phyloP scores from a whole-genome alignment of 2,888 invertebrate species.

The Clostera curtula region DNA sequence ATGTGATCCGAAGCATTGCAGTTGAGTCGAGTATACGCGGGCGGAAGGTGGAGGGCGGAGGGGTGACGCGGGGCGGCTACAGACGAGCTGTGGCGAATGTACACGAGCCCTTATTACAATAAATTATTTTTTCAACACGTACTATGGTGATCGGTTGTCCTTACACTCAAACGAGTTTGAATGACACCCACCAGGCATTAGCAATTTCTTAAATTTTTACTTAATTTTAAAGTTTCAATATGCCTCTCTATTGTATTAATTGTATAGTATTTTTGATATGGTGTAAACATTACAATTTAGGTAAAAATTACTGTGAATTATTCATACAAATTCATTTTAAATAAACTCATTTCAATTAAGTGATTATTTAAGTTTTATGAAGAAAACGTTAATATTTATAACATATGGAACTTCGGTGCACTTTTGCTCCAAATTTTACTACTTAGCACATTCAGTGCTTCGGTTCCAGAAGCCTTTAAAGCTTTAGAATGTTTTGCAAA shows the following conservation, averaged over 20 bases:
- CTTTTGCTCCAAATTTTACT: slow-evolving; percentile 20
- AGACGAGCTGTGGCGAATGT: slow-evolving; percentile 70
- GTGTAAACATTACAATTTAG: not conserved
- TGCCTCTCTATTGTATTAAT: not conserved
- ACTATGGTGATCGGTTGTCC: slow-evolving; percentile 56
- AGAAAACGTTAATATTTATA: too few species aligned
- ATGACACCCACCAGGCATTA: slow-evolving; percentile 50
- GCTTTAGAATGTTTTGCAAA: slow-evolving; percentile 37
- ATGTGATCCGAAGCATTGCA: slow-evolving; percentile 63
- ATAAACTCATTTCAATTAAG: too few species aligned
- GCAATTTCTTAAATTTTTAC: slow-evolving; percentile 27
- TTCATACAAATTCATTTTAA: too few species aligned
- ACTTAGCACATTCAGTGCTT: slow-evolving; percentile 25
- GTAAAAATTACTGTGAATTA: too few species aligned
- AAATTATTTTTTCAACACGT: slow-evolving; percentile 69
- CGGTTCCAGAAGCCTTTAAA: slow-evolving; percentile 33
- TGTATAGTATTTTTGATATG: not conserved
- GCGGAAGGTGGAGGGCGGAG: slow-evolving; percentile 29
- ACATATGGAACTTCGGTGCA: too few species aligned
- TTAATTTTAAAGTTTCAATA: slow-evolving; percentile 9
- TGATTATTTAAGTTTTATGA: too few species aligned
- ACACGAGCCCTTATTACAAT: slow-evolving; percentile 72
- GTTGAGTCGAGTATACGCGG: slow-evolving; percentile 61
- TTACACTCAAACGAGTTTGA: slow-evolving; percentile 50
- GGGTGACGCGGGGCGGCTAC: slow-evolving; percentile 53